Conservation (phyloP, 2,888 invertebrate species). For the Epistrophe eligans region DNA sequence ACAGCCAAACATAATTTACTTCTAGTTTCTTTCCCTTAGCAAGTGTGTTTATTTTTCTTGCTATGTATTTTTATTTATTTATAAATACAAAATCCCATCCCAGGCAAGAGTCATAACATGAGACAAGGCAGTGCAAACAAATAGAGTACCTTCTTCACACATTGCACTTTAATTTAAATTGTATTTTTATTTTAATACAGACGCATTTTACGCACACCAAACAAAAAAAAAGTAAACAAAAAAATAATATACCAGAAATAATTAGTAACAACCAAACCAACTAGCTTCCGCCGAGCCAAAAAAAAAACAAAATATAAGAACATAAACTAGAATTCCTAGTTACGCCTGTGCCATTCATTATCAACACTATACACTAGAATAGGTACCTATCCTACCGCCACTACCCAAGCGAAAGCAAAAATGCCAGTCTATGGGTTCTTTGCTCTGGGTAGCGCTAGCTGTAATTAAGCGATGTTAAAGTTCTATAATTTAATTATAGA, state of each 20-base stretch:
- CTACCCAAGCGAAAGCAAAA: not conserved
- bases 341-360: not conserved
- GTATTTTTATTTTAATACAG: not conserved
- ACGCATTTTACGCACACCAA: not conserved
- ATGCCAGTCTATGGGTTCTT: constrained; percentile 1
- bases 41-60: constrained; percentile 12
- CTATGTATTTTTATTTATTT: constrained; percentile 25
- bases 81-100: not conserved
- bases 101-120: too few relatives aligned
- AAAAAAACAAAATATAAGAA: not conserved
- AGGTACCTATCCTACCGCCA: not conserved
- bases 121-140: not conserved
- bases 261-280: not conserved
- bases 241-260: not conserved
- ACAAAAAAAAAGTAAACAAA: constrained; percentile 1
- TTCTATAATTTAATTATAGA: constrained; percentile 72
- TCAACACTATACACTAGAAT: not conserved
- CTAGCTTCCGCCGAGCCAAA: not conserved
- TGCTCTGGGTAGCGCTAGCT: not conserved
- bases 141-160: not conserved
- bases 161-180: not conserved
- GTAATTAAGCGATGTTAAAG: constrained; percentile 40
- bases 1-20: not conserved
- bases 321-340: constrained; percentile 14
- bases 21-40: not conserved